Percentiles rank a stretch among this genome's conserved stretches.
These are phyloP conservation scores for Meandrina meandrites DNA, from an alignment of 92 coral and sea anemone genomes.

Conservation along the genomic window DNA sequence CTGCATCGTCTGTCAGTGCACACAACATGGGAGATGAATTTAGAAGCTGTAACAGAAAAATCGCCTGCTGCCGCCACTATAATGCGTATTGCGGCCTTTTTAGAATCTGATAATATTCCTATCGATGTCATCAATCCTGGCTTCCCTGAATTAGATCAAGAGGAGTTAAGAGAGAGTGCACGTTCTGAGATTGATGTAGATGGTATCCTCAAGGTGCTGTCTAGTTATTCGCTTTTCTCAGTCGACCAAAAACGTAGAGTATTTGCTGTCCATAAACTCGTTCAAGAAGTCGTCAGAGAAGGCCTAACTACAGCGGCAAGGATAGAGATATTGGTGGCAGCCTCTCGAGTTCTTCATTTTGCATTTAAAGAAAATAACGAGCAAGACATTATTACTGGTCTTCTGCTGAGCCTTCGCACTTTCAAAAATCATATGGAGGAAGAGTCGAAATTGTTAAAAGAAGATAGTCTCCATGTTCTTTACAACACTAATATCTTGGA, in stretches of 20 bases:
- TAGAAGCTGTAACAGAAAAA: slow-evolving; percentile 21
- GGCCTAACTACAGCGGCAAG: not conserved
- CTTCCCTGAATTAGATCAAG: slow-evolving; percentile 18
- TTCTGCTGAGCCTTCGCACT: not conserved
- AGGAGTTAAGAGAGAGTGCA: slow-evolving; percentile 14
- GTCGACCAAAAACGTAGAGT: not conserved
- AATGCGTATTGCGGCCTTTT: slow-evolving; percentile 3
- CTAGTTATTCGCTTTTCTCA: slow-evolving; percentile 21
- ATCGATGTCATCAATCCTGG: slow-evolving; percentile 7
- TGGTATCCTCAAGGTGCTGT: slow-evolving; percentile 10
- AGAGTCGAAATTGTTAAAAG: not conserved
- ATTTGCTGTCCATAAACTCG: slow-evolving; percentile 20
- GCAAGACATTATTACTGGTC: not conserved
- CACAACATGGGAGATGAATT: slow-evolving; percentile 61
- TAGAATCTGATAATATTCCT: slow-evolving; percentile 1
- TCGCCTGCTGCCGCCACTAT: slow-evolving; percentile 12
- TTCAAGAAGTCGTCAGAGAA: slow-evolving; percentile 28
- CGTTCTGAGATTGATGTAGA: slow-evolving; percentile 16
- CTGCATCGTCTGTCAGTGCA: slow-evolving; percentile 52
- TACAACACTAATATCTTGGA: not conserved
- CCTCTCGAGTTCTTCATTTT: not conserved
- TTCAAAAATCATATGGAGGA: not conserved
- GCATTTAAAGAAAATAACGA: not conserved
- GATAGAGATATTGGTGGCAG: not conserved
- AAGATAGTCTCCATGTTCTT: not conserved